phyloP scores from a whole-genome alignment of 2,888 invertebrate genomes.

The Hyposoter didymator region DNA sequence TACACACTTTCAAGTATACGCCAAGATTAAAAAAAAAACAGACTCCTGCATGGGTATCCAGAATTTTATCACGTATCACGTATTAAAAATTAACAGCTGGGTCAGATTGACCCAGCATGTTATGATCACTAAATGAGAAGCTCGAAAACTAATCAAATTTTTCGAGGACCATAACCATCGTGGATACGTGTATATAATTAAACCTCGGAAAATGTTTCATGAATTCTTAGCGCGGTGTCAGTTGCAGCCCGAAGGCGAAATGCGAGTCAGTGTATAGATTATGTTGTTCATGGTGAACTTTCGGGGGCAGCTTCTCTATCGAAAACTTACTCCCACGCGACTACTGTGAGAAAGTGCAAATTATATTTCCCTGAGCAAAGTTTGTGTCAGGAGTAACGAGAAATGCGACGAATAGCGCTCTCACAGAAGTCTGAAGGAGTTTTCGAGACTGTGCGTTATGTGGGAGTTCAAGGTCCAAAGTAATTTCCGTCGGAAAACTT shows the following conservation, averaged over 20 bases:
- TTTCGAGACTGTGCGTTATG: constrained; percentile 16
- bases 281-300: constrained; percentile 2
- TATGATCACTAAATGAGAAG: neutral
- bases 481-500: constrained; percentile 54
- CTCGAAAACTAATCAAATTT: neutral
- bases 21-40: neutral
- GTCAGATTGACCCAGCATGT: neutral
- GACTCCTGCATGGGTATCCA: neutral
- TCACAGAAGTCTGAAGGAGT: constrained; percentile 12
- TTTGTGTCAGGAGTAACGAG: constrained; percentile 15
- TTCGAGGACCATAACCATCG: neutral
- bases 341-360: constrained; percentile 52
- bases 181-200: constrained; percentile 23
- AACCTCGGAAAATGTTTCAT: constrained; percentile 45
- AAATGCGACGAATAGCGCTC: constrained; percentile 8
- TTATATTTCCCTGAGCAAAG: constrained; percentile 47
- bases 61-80: neutral
- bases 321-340: constrained; percentile 51
- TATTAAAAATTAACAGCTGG: neutral
- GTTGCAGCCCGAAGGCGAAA: constrained; percentile 21
- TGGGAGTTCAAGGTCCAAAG: constrained; percentile 55
- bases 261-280: neutral
- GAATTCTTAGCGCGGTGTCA: constrained; percentile 52
- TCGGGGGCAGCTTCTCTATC: constrained; percentile 42
- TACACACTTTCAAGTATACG: neutral